These are phyloP conservation scores for Portunus trituberculatus DNA, from an alignment of 1,140 invertebrate genomes.

Conservation along the genomic window DNA sequence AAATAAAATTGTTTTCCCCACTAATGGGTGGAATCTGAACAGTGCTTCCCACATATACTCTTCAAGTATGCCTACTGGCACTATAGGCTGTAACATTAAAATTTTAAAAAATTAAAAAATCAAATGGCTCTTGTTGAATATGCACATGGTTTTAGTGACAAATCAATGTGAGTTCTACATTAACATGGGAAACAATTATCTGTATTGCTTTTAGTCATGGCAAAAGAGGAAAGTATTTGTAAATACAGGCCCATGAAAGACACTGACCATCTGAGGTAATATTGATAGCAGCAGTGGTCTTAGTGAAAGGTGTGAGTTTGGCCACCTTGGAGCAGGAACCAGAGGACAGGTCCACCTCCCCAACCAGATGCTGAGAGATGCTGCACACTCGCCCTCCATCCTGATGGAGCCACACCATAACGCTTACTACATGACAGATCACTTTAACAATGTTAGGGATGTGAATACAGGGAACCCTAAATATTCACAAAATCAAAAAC, in stretches of 20 bases:
- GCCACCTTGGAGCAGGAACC: constrained; percentile 27
- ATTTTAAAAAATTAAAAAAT: no score
- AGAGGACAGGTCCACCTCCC: constrained; percentile 36
- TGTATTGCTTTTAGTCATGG: background rate
- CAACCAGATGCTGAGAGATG: background rate
- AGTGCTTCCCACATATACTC: no score
- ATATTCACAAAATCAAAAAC: background rate
- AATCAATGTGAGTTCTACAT: no score
- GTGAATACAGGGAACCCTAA: background rate
- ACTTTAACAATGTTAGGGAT: background rate
- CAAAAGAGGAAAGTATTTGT: background rate
- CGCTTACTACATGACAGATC: background rate
- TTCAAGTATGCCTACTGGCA: no score
- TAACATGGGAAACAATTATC: no score
- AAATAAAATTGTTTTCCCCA: no score
- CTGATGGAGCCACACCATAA: background rate
- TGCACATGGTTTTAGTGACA: no score
- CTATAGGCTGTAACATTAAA: no score
- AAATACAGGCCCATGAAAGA: background rate
- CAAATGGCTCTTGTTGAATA: no score
- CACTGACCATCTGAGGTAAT: constrained; percentile 31
- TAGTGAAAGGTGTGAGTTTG: background rate
- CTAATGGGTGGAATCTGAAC: no score
- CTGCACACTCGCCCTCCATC: constrained; percentile 22
- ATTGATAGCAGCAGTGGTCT: constrained; percentile 33